Evolutionary conservation across 2,888 invertebrate species (phyloP).

Genomic region (Drepanosiphum platanoidis): DNA sequence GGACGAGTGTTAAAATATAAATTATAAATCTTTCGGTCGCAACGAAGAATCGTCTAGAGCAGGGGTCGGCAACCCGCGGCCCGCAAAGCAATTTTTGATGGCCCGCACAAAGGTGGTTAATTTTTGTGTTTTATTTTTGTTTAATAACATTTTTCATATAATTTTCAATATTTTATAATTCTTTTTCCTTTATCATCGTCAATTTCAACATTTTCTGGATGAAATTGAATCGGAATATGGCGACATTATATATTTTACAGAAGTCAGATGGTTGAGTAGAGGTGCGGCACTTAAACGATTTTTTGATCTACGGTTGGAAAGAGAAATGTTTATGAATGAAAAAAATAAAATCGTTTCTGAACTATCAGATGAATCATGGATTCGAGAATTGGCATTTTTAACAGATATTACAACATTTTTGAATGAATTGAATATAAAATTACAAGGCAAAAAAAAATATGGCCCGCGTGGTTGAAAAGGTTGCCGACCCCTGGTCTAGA

Average conservation of each 20-base stretch:
- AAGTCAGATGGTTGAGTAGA: slow-evolving; percentile 44
- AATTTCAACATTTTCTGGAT: slow-evolving; percentile 44
- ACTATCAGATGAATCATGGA: slow-evolving; percentile 10
- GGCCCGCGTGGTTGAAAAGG: too few relatives aligned
- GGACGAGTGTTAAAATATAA: too few relatives aligned
- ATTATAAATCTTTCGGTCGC: too few relatives aligned
- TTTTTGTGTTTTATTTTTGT: too few relatives aligned
- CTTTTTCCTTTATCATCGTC: too few relatives aligned
- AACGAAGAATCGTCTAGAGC: too few relatives aligned
- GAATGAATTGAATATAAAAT: background rate
- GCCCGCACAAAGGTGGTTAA: too few relatives aligned
- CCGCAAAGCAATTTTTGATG: too few relatives aligned
- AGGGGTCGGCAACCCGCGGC: too few relatives aligned
- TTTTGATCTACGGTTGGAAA: slow-evolving; percentile 13
- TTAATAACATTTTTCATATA: too few relatives aligned
- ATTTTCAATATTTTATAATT: too few relatives aligned
- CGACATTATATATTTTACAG: slow-evolving; percentile 23
- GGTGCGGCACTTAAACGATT: slow-evolving; percentile 6
- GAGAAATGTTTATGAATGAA: slow-evolving; percentile 15
- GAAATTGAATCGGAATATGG: slow-evolving; percentile 46
- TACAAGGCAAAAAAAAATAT: background rate
- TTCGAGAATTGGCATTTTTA: background rate
- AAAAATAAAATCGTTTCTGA: slow-evolving; percentile 13
- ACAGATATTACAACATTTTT: background rate
- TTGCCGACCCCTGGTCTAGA: too few relatives aligned